Base-by-base conservation (phyloP, 2,888 invertebrate species). In the Tinea trinotella region DNA sequence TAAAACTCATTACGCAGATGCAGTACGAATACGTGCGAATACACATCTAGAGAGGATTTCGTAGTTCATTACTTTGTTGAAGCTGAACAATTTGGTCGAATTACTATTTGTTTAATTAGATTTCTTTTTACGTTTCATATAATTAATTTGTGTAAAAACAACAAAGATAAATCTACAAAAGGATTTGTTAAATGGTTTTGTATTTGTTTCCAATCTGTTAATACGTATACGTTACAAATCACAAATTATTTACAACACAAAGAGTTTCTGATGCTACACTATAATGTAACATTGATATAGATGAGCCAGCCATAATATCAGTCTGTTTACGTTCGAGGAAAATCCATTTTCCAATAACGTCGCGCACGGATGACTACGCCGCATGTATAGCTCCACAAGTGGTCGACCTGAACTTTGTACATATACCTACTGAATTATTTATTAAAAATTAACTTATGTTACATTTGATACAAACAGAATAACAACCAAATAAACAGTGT, bases 311-410 rank as follows among this genome's bases (percentile, higher is more conserved):
- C 35, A n/a, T 40, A 24, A 24, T 24, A 40, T 40, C 15, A 40
- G 40, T 40, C 40, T 40, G 13, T 13, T 35, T 35, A 22, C 22
- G 22, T 22, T n/a, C 22, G 2, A 30, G 7, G 30, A 54, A 65
- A 67, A 72, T 66, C 61, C 60, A 70, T 76, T 75, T 74, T 67
- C 67, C 67, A 67, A 69, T 70, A 69, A 62, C 64, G 63, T 68
- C 62, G 61, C 62, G 61, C 62, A 60, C 17, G 46, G n/a, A 1
- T 46, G 17, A 40, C 44, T 53, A 36, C 40, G 17, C 5, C 52
- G 12, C 53, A 20, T 36, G 50, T 24, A 19, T 20, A 17, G 36
- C 53, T 53, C 53, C 82, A 85, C 84, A 84, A 84, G 84, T 84
- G 83, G 84, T 84, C 73, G 80, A 61, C 70, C 40, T 15, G 35